Conservation (phyloP, 2,888 invertebrate species). For the Chrysotoxum bicinctum region DNA sequence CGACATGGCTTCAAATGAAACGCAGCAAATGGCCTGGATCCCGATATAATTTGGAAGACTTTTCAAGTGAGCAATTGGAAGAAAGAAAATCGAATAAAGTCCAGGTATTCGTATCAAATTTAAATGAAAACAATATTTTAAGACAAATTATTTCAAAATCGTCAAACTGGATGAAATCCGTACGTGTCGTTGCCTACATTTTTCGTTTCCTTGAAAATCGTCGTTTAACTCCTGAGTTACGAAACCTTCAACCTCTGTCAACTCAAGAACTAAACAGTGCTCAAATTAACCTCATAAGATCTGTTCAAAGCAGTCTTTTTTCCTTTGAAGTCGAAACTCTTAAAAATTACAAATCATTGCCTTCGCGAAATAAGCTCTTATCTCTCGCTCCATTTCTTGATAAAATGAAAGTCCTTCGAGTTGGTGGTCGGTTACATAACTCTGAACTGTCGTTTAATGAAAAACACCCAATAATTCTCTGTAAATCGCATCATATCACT, state of each 20-base stretch:
- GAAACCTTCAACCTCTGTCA: neutral
- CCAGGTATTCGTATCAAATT: constrained; percentile 10
- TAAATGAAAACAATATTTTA: neutral
- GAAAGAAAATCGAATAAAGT: neutral
- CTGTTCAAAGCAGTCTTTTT: neutral
- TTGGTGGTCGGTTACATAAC: constrained; percentile 30
- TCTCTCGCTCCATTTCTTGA: neutral
- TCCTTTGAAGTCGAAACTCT: neutral
- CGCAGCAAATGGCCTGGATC: constrained; percentile 12
- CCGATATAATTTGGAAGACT: neutral
- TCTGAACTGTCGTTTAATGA: no score
- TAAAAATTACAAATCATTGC: neutral
- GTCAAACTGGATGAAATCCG: constrained; percentile 27
- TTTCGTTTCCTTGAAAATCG: neutral
- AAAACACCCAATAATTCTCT: neutral
- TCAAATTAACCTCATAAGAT: neutral
- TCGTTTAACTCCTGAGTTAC: neutral
- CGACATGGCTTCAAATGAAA: neutral
- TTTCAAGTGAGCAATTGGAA: constrained; percentile 5
- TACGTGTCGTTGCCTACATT: no score
- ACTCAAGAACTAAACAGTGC: neutral
- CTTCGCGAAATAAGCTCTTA: neutral
- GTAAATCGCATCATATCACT: no score
- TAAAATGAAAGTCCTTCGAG: neutral
- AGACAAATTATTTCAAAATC: constrained; percentile 1